These are phyloP conservation scores for Bombus soroeensis DNA, from an alignment of 1,140 invertebrate genomes.

Conservation along the genomic window DNA sequence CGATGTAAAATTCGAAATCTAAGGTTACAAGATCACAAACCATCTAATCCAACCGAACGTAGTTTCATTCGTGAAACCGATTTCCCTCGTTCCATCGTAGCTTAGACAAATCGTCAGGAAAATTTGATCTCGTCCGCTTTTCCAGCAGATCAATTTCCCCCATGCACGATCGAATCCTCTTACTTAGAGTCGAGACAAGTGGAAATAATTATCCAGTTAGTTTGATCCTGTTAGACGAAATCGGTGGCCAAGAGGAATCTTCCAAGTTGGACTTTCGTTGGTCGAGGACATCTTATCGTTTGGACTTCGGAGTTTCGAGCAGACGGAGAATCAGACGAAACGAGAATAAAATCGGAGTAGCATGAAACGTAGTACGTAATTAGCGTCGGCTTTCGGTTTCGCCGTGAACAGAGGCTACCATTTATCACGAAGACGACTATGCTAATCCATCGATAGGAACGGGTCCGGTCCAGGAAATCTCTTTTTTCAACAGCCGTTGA, in stretches of 20 bases:
- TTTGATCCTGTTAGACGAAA: not conserved
- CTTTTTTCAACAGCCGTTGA: not conserved
- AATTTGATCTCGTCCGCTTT: not conserved
- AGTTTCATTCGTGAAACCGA: not conserved
- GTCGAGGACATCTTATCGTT: not conserved
- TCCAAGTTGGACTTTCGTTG: not conserved
- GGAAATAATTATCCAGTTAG: conserved; percentile 13
- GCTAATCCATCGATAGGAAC: conserved; percentile 22
- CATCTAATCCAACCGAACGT: too few species aligned
- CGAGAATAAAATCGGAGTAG: not conserved
- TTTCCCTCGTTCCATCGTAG: not conserved
- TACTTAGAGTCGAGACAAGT: not conserved
- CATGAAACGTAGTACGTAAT: not conserved
- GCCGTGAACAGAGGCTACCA: not conserved
- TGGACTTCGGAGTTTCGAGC: not conserved
- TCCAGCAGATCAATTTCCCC: not conserved
- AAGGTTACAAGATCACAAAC: too few species aligned
- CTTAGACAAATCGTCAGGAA: not conserved
- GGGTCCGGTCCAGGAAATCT: not conserved
- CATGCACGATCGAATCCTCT: not conserved
- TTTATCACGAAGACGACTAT: conserved; percentile 27
- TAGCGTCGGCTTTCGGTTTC: conserved; percentile 14
- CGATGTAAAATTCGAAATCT: too few species aligned
- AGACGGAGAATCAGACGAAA: not conserved
- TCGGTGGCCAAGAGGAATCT: not conserved